Base-by-base conservation (phyloP, 2,113 vertebrate genomes). In the Gracilinanus agilis region DNA sequence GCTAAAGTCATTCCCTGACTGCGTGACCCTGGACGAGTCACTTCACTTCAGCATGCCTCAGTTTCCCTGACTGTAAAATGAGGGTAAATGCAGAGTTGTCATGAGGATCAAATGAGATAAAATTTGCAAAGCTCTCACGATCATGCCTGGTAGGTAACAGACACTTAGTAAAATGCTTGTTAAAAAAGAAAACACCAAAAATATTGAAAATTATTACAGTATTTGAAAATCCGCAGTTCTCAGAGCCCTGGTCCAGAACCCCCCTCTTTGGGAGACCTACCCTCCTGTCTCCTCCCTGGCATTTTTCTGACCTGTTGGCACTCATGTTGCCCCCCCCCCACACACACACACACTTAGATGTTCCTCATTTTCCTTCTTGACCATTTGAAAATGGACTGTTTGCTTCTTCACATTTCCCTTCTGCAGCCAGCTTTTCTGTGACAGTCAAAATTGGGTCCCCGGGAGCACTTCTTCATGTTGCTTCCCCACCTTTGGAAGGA, bases 221-320 rank as follows among this genome's bases (percentile, higher is more conserved):
- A 40, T n/a, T n/a, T 83, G 4, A 40, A 83, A 83, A 40, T 83
- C 34, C 67, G 29, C 34, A 75, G 67, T n/a, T n/a, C 34, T 6
- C n/a, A 19, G 67, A n/a, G 12, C 12, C 29, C 34, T 7, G 0
- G 61, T n/a, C n/a, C 67, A 8, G 5, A n/a, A 83, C 16, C 29
- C 13, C 34, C 5, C 21, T 6, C n/a, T 21, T 1, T 40, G n/a
- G 16, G n/a, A 5, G 29, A 1, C 19, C n/a, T n/a, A 7, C 6
- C 27, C 40, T 2, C 34, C 34, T 29, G 29, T 5, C 29, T 13
- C 61, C 34, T 29, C 29, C 3, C 27, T 29, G 10, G 0, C 16
- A 5, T 40, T 83, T 67, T 34, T 13, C 58, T 67, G 27, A 29
- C 27, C 58, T 67, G 29, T 67, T 67, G 58, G 29, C 49, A 34